Evolutionary conservation across 2,113 vertebrate species (phyloP).

Genomic region (Phylloscopus trochiloides): DNA sequence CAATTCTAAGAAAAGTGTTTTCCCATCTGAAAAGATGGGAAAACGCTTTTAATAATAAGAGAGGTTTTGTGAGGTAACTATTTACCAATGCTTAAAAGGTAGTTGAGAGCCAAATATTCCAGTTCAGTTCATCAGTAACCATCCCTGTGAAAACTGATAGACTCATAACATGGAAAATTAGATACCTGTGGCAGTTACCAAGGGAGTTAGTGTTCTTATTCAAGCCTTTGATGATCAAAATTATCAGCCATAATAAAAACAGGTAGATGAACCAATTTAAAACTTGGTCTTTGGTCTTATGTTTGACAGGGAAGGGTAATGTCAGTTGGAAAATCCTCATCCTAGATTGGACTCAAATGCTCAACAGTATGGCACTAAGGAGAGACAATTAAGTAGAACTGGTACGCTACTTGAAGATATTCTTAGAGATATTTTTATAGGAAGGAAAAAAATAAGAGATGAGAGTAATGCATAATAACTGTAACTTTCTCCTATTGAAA

Average conservation of each 20-base stretch:
- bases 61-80: conserved; percentile 61
- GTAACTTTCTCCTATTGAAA: background rate
- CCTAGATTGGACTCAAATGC: background rate
- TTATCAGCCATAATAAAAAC: background rate
- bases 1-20: conserved; percentile 77
- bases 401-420: background rate
- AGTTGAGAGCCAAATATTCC: conserved; percentile 49
- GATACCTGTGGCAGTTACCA: background rate
- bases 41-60: conserved; percentile 29
- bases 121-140: conserved; percentile 13
- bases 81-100: conserved; percentile 61
- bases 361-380: background rate
- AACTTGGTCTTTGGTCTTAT: background rate
- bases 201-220: background rate
- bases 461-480: background rate
- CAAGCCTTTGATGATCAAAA: background rate
- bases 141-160: background rate
- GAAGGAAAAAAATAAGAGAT: background rate
- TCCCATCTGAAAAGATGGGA: conserved; percentile 65
- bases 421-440: background rate
- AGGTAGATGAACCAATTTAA: background rate
- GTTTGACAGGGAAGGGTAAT: background rate
- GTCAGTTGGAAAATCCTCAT: background rate
- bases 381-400: background rate
- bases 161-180: background rate